A percentile compares a stretch with the other conserved stretches of the same genome.
Evolutionary conservation across 2,888 invertebrate species (phyloP).

Genomic region (Oscheius myriophilus): DNA sequence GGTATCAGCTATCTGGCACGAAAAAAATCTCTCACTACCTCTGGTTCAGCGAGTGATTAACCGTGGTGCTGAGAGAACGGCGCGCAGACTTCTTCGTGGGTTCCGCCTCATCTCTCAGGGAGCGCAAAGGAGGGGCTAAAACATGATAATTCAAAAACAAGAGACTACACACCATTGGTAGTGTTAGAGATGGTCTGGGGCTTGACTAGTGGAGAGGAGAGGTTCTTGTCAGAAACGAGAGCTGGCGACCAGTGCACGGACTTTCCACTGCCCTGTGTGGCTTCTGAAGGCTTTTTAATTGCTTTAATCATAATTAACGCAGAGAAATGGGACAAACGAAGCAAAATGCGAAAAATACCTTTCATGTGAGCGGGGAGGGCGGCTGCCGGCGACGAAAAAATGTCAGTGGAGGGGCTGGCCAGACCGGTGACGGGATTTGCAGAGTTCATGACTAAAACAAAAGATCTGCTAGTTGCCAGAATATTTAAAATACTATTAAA

Average conservation of each 20-base stretch:
- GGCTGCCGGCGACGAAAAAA: conserved; percentile 48
- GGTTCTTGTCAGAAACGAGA: conserved; percentile 35
- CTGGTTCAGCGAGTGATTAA: conserved; percentile 17
- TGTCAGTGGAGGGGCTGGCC: conserved; percentile 50
- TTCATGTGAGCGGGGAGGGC: conserved; percentile 47
- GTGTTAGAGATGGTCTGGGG: conserved; percentile 8
- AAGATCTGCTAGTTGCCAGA: no score
- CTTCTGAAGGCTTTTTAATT: conserved; percentile 17
- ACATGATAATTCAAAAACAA: background rate
- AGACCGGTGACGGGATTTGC: conserved; percentile 22
- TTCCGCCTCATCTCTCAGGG: conserved; percentile 45
- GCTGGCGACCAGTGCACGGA: conserved; percentile 54
- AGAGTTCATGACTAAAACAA: conserved; percentile 34
- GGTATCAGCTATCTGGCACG: no score
- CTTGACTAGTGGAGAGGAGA: conserved; percentile 20
- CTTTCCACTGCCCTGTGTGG: conserved; percentile 20
- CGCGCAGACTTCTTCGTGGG: conserved; percentile 32
- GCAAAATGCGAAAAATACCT: conserved; percentile 28
- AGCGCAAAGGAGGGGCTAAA: conserved; percentile 53
- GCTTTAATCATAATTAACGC: no score
- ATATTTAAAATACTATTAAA: background rate
- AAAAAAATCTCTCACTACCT: conserved; percentile 12
- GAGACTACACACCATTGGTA: conserved; percentile 9
- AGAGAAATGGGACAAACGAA: background rate
- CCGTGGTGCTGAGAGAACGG: conserved; percentile 13